Evolutionary conservation across 2,888 invertebrate species (phyloP), one percentile per base, ranked within the genome.

Genomic region (Tromatobia lineatoria): DNA sequence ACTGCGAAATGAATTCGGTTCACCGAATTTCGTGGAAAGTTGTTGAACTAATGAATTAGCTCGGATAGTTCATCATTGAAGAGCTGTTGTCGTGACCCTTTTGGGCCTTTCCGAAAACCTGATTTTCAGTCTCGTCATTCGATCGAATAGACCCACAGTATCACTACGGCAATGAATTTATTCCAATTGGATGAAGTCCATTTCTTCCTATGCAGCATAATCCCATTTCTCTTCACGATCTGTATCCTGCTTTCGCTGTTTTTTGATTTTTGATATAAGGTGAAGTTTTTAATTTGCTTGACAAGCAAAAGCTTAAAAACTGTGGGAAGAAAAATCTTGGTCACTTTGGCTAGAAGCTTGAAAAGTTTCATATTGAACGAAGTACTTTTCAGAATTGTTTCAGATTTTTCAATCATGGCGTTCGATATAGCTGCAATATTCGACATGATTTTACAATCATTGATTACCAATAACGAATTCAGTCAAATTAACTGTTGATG

Each of bases 121-220:
- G 25, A n/a, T 25, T 25, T 23, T 67, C 47, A 47, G 2, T 4
- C 45, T 25, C 13, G 2, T 10, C 29, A 47, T 47, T 61, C 74
- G 61, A 20, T 74, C 20, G 20, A 74, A 59, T 20, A 3, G 34
- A 61, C 34, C 61, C 59, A 29, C 74, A 50, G 59, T 54, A 15
- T 7, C 61, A 38, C 59, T 34, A 18, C 57, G 73, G 47, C 61
- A 59, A 59, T 73, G 29, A 61, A 73, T 73, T 73, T 47, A 47
- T 61, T n/a, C 47, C 59, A 18, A 34, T 45, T 61, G 59, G 61
- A 59, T 47, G 45, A 47, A 29, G n/a, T 61, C 38, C 3, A 15
- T 29, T 13, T 11, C 29, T 25, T 7, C 15, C 59, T 1, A 15
- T n/a, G 11, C n/a, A 6, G n/a, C 34, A 18, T 38, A 50, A n/a